Base-by-base conservation (phyloP, 1,140 invertebrate species). In the Heliconius himera region DNA sequence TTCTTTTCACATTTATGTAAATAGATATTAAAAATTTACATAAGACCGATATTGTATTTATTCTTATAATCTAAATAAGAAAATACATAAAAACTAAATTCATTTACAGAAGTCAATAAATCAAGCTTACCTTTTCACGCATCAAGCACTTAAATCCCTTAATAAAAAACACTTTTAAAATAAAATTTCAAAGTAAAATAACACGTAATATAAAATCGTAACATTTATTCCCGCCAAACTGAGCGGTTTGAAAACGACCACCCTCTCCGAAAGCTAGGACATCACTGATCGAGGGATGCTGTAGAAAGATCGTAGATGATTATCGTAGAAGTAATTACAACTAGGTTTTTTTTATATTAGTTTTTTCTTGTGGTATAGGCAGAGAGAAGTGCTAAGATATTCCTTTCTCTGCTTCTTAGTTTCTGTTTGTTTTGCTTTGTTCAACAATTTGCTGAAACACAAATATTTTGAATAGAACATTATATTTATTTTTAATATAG, bases 171-270 rank as follows among this genome's bases (percentile, higher is more conserved):
- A 66, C 60, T 13, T 22, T 66, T 66, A 66, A 29, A 26, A n/a
- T 66, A 66, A 16, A 16, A 26, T n/a, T 56, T n/a, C 20, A 26
- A 66, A 66, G 3, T 66, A 66, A 26, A 66, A 66, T n/a, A 56
- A 66, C 22, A 66, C 60, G 60, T 66, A 18, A 26, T 26, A 6
- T 26, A 11, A 29, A 66, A 66, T 66, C 60, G 60, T 6, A 66
- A 66, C 22, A 66, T 66, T 26, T 5, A 66, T 78, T 81, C 85
- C 81, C 85, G 84, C 84, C 82, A 81, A 78, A 80, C 46, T 29
- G 36, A 36, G 71, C 29, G n/a, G 72, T 66, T 73, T 22, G 20
- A 72, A 82, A 33, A 79, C 85, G 75, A 79, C 79, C 80, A 74
- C 77, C 77, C 78, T 66, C 77, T 73, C 20, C 74, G 73, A 82